Base-by-base conservation (phyloP, 2,797 vertebrate species). In the Glyptemys insculpta region DNA sequence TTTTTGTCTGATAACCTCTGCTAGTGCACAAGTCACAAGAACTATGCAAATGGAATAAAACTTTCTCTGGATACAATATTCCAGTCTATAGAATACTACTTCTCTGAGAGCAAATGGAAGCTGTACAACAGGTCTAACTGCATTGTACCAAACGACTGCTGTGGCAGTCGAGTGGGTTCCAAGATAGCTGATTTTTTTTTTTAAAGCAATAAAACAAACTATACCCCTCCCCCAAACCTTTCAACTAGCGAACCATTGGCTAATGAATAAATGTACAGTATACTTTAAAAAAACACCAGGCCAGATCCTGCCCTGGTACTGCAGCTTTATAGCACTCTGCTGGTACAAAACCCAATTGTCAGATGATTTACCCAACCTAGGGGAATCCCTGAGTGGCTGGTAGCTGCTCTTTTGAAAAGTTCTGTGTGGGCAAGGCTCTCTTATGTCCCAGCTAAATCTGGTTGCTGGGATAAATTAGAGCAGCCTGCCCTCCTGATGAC, bases 1-100 rank as follows among this genome's bases (percentile, higher is more conserved):
- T 96, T 96, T 95, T 96, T 94, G 44, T 82, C 89, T 85, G 84
- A 87, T 83, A 87, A 90, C 62, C 49, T 81, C 57, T 91, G 87
- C 31, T 76, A 84, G 68, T 52, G 37, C 80, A 56, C 82, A 88
- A 85, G 85, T 95, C 82, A 93, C 74, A 83, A 82, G 84, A 90
- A 57, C 83, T 92, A 83, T 74, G 81, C 83, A 95, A 53, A 89
- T 91, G 72, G 88, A 95, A 90, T 90, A 80, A 93, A 91, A 29
- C 85, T 94, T 84, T 68, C n/a, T 87, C 76, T 95, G 92, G 41
- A 31, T 54, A 6, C 34, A 81, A 34, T 23, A 44, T 44, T 90
- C 82, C 78, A 88, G 76, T 15, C 37, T 12, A 8, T 56, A 87
- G 85, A 41, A 72, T 12, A 41, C 50, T 86, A 31, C 54, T 37